These are phyloP conservation scores for Lagorchestes hirsutus DNA, from an alignment of 2,797 vertebrate genomes.

Conservation along the genomic window DNA sequence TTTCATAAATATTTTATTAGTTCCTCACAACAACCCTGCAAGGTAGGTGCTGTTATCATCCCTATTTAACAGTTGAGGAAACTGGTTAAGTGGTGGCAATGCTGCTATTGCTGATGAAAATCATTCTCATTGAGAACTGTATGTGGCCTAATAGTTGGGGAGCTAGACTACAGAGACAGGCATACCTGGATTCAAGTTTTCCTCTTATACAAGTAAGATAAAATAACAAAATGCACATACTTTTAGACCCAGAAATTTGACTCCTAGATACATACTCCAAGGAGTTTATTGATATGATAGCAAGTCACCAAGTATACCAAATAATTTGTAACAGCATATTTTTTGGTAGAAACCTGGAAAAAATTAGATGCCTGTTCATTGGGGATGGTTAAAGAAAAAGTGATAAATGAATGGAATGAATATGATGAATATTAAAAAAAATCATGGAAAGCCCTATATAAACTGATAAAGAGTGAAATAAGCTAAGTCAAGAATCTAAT, in stretches of 20 bases:
- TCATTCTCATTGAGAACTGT: neutral
- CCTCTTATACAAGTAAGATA: neutral
- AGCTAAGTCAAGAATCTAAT: neutral
- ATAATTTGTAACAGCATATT: neutral
- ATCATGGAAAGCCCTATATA: neutral
- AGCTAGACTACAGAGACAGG: neutral
- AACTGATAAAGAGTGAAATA: neutral
- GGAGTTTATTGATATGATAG: neutral
- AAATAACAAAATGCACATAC: neutral
- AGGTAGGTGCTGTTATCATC: neutral
- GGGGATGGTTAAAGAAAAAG: neutral
- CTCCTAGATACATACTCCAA: neutral
- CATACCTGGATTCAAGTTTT: neutral
- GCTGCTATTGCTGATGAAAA: neutral
- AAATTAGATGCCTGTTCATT: neutral
- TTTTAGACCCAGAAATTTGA: neutral
- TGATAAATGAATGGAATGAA: neutral
- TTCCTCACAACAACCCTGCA: neutral
- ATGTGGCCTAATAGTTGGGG: neutral
- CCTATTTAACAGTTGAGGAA: neutral
- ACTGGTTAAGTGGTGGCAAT: neutral
- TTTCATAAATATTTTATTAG: neutral
- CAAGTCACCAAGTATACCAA: neutral
- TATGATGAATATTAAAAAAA: neutral
- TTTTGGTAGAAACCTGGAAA: neutral